Conservation (phyloP, 2,888 invertebrate species). For the Ichneumoninae sp. region DNA sequence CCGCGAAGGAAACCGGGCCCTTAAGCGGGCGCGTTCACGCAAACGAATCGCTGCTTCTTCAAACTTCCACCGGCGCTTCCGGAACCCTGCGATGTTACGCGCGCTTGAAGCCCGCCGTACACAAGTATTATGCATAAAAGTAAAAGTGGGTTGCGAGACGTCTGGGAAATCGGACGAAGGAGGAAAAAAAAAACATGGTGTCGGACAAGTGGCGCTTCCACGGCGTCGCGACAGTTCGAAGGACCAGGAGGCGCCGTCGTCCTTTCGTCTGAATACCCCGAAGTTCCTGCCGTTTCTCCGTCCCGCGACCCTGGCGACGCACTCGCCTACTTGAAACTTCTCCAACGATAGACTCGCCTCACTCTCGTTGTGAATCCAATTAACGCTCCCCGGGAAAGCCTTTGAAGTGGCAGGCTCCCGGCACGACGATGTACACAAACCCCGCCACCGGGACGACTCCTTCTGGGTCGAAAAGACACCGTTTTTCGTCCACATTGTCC, state of each 20-base stretch:
- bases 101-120: not conserved
- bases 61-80: slow-evolving; percentile 15
- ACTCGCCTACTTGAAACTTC: slow-evolving; percentile 64
- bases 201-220: slow-evolving; percentile 58
- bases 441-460: slow-evolving; percentile 16
- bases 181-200: slow-evolving; percentile 42
- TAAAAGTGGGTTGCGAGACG: slow-evolving; percentile 35
- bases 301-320: slow-evolving; percentile 19
- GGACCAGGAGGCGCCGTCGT: slow-evolving; percentile 42
- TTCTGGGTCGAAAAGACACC: slow-evolving; percentile 43
- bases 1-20: slow-evolving; percentile 72
- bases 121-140: slow-evolving; percentile 18
- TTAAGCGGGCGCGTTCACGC: slow-evolving; percentile 77
- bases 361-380: slow-evolving; percentile 65
- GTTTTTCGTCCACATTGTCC: not conserved
- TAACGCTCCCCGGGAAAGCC: slow-evolving; percentile 57
- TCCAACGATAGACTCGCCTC: slow-evolving; percentile 44
- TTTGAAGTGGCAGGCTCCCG: slow-evolving; percentile 62
- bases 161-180: slow-evolving; percentile 3
- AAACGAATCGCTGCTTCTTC: slow-evolving; percentile 70
- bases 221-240: slow-evolving; percentile 51
- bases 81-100: not conserved
- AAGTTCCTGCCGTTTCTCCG: slow-evolving; percentile 14
- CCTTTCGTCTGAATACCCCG: slow-evolving; percentile 20
- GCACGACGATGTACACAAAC: slow-evolving; percentile 17